Base-by-base conservation (phyloP, 2,797 vertebrate species). In the Anabas testudineus region DNA sequence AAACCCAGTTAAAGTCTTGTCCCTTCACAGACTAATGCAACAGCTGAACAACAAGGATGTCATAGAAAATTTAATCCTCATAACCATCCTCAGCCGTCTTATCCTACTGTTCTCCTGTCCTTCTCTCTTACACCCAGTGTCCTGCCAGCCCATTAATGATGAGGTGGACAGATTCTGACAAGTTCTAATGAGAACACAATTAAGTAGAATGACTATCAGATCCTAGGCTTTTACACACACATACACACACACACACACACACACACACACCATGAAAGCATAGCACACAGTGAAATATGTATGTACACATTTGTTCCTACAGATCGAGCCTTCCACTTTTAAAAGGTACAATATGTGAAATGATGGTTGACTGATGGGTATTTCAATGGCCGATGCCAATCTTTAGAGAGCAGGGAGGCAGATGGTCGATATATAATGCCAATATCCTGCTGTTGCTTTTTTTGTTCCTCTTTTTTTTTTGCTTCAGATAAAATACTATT, bases 131-230 rank as follows among this genome's bases (percentile, higher is more conserved):
- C 36, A 71, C 43, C 34, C 12, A 43, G 65, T 28, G 28, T 70
- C 53, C 45, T 41, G 49, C 67, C 46, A 64, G 57, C 60, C 63
- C 56, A 30, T 67, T 74, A 71, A 65, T 74, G 77, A 72, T 64
- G 70, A 87, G 68, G 57, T 74, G 69, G 67, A 87, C 81, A 74
- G 67, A 76, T 75, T 83, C 56, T 84, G 84, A 78, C 56, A 49
- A 68, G 63, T 87, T 80, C 72, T 90, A 87, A 88, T 80, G 75
- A 81, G 86, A 87, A 87, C 86, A 90, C 82, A 87, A 90, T 92
- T 81, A 84, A 84, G 59, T 66, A 81, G 80, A 89, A 88, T 81
- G 88, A 90, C 86, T 71, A 61, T 34, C 34, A 64, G 21, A 65
- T 69, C 57, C 22, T 30, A 39, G 36, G 32, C 45, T 71, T 69